Evolutionary conservation across 2,888 invertebrate genomes (phyloP).

Genomic region (Orchesellides sinensis): DNA sequence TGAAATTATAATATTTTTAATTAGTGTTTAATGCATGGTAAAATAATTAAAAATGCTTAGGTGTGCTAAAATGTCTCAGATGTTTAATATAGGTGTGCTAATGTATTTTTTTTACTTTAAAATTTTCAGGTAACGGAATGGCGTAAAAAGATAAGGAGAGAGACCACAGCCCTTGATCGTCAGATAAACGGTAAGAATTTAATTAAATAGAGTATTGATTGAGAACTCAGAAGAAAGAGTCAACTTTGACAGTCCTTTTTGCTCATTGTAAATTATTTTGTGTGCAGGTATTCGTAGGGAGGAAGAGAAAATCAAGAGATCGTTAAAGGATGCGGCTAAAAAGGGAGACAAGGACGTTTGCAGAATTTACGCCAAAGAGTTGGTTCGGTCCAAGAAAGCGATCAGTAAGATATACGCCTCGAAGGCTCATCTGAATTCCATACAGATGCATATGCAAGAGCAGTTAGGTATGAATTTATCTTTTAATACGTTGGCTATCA

Average conservation of each 20-base stretch:
- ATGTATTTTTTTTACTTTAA: not conserved
- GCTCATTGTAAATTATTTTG: not conserved
- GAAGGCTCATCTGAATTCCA: conserved; percentile 97
- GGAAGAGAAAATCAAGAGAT: conserved; percentile 96
- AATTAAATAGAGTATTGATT: conserved; percentile 6
- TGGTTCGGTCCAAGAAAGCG: conserved; percentile 91
- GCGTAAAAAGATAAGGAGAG: conserved; percentile 95
- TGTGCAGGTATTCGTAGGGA: conserved; percentile 92
- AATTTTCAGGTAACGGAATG: conserved; percentile 93
- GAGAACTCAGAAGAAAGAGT: not conserved
- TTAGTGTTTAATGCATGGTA: too few species aligned
- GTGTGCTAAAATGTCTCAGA: too few species aligned
- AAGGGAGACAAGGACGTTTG: conserved; percentile 97
- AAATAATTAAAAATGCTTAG: too few species aligned
- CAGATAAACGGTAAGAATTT: conserved; percentile 88
- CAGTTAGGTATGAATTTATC: conserved; percentile 87
- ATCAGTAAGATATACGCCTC: conserved; percentile 95
- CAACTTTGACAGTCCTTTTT: not conserved
- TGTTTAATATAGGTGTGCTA: not conserved
- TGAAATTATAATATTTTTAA: too few species aligned
- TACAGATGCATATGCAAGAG: conserved; percentile 98
- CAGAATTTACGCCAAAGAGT: conserved; percentile 94
- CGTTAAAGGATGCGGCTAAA: conserved; percentile 93
- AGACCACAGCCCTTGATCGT: conserved; percentile 93
- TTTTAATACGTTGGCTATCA: too few species aligned